Evolutionary conservation across 2,888 invertebrate species (phyloP).

Genomic region (Diloba caeruleocephala): DNA sequence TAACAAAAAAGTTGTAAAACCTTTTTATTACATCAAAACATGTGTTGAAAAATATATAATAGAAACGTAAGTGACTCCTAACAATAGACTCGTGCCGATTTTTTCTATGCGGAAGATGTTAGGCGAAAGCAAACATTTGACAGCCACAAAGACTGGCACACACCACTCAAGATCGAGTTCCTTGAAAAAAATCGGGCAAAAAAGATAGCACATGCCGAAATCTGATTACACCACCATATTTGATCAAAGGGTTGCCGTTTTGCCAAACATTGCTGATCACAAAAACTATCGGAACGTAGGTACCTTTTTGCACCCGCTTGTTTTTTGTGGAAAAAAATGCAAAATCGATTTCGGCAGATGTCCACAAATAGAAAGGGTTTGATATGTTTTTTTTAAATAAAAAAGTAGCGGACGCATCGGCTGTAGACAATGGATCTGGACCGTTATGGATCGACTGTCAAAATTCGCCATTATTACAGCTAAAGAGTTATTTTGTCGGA

Average conservation of each 20-base stretch:
- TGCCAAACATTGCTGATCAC: slow-evolving; percentile 75
- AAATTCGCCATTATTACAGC: slow-evolving; percentile 75
- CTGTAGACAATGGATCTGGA: slow-evolving; percentile 78
- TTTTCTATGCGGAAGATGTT: slow-evolving; percentile 82
- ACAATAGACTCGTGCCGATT: slow-evolving; percentile 83
- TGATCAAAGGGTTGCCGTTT: slow-evolving; percentile 86
- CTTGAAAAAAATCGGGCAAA: slow-evolving; percentile 73
- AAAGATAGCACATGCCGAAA: slow-evolving; percentile 87
- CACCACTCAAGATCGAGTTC: slow-evolving; percentile 86
- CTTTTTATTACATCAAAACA: slow-evolving; percentile 60
- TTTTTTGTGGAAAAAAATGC: slow-evolving; percentile 84
- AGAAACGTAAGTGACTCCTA: slow-evolving; percentile 59
- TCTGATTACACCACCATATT: slow-evolving; percentile 85
- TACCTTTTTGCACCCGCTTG: slow-evolving; percentile 81
- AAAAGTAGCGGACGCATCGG: slow-evolving; percentile 78
- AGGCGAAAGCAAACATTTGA: slow-evolving; percentile 81
- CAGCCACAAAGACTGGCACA: slow-evolving; percentile 83
- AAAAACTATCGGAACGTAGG: slow-evolving; percentile 74
- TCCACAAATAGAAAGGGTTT: slow-evolving; percentile 87
- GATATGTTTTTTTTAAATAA: slow-evolving; percentile 72
- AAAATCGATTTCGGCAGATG: slow-evolving; percentile 88
- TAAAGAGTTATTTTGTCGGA: slow-evolving; percentile 73
- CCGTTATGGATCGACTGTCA: slow-evolving; percentile 83
- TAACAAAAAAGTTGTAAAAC: slow-evolving; percentile 45
- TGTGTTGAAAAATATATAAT: slow-evolving; percentile 60